Conservation (phyloP, 2,888 invertebrate genomes). For the Venusia cambrica region DNA sequence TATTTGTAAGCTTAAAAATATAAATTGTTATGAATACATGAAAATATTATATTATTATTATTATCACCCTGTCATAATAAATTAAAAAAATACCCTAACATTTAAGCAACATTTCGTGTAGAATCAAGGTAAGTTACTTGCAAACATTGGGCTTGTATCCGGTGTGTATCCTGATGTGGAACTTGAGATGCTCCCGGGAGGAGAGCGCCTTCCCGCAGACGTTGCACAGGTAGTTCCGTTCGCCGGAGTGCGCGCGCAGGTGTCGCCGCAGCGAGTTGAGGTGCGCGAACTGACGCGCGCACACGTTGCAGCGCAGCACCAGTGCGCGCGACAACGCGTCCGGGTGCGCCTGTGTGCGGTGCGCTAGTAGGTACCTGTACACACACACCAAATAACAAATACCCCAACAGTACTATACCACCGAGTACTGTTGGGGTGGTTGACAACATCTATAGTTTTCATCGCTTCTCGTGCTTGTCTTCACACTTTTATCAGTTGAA, state of each 20-base stretch:
- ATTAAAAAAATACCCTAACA: background rate
- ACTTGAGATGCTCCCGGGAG: slow-evolving; percentile 81
- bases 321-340: slow-evolving; percentile 57
- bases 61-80: background rate
- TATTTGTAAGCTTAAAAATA: too few relatives aligned
- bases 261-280: slow-evolving; percentile 73
- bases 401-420: too few relatives aligned
- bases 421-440: too few relatives aligned
- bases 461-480: too few relatives aligned
- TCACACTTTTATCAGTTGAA: too few relatives aligned
- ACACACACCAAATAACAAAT: too few relatives aligned
- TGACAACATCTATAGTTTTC: too few relatives aligned
- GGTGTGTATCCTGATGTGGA: slow-evolving; percentile 82
- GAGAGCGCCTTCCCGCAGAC: slow-evolving; percentile 83
- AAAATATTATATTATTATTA: too few relatives aligned
- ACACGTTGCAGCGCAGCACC: slow-evolving; percentile 63
- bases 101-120: background rate
- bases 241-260: slow-evolving; percentile 68
- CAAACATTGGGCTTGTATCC: slow-evolving; percentile 83
- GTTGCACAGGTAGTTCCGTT: slow-evolving; percentile 80
- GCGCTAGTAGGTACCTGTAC: slow-evolving; percentile 57
- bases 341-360: slow-evolving; percentile 62
- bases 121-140: slow-evolving; percentile 43
- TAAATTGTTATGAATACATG: too few relatives aligned
- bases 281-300: slow-evolving; percentile 74